These are phyloP conservation scores for Ailuropoda melanoleuca DNA, from an alignment of 2,113 vertebrate genomes.

Conservation along the genomic window DNA sequence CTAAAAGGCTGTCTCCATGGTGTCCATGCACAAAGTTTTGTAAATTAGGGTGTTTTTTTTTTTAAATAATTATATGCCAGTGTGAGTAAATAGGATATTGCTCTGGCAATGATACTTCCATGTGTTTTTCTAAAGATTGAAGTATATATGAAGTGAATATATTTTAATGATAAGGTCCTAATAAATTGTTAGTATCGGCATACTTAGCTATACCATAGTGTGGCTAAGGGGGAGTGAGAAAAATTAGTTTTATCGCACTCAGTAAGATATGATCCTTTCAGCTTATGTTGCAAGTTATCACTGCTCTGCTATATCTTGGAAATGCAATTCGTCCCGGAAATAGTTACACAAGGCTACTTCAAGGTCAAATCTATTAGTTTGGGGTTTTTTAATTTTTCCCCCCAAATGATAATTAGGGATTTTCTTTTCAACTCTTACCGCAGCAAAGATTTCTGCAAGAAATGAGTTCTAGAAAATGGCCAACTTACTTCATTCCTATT, in stretches of 20 bases:
- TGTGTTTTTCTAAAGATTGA: not conserved
- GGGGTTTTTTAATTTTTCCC: not conserved
- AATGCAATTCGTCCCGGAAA: not conserved
- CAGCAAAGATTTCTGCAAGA: not conserved
- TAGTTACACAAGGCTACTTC: not conserved
- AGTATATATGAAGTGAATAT: not conserved
- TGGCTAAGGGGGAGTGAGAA: not conserved
- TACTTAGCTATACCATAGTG: not conserved
- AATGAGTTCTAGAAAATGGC: not conserved
- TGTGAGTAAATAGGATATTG: not conserved
- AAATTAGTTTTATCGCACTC: not conserved
- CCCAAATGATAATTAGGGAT: not conserved
- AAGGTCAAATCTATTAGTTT: not conserved
- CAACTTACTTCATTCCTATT: not conserved
- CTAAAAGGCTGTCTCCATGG: not conserved
- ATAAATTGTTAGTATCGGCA: not conserved
- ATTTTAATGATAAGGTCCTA: constrained; percentile 38
- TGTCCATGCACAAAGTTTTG: not conserved
- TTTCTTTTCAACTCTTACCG: not conserved
- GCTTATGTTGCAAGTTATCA: not conserved
- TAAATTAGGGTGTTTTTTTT: not conserved
- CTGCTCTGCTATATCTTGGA: not conserved
- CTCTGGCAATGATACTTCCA: not conserved
- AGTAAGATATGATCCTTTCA: not conserved
- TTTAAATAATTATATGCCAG: not conserved